These are phyloP conservation scores for Epirrhoe alternata DNA, from an alignment of 2,888 invertebrate species.

Conservation along the genomic window DNA sequence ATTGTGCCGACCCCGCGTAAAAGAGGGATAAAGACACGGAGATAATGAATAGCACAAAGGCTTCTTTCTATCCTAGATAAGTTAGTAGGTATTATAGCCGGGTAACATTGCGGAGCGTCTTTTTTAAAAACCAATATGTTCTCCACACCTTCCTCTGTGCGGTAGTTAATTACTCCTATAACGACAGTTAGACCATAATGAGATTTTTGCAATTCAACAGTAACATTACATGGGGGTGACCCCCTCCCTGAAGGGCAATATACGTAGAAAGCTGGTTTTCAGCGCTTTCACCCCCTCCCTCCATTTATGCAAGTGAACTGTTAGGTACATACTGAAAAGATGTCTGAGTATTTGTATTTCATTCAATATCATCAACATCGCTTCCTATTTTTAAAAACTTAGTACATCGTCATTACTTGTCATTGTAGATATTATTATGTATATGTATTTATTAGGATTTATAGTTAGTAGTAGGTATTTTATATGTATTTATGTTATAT, in stretches of 20 bases:
- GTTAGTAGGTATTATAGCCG: no score
- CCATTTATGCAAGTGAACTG: neutral
- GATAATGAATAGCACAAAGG: no score
- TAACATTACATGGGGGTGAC: slow-evolving; percentile 78
- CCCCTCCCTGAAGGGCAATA: slow-evolving; percentile 52
- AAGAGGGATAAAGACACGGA: no score
- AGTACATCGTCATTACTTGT: no score
- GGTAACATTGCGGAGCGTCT: no score
- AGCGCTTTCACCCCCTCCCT: neutral
- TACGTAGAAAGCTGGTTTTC: slow-evolving; percentile 14
- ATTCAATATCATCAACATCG: neutral
- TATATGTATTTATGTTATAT: no score
- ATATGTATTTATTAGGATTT: no score
- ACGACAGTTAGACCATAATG: slow-evolving; percentile 84
- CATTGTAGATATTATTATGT: no score
- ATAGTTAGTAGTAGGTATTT: no score
- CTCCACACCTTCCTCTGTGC: slow-evolving; percentile 55
- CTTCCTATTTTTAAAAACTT: no score
- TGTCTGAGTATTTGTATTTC: neutral
- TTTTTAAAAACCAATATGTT: slow-evolving; percentile 17
- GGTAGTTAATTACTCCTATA: slow-evolving; percentile 83
- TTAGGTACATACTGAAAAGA: neutral
- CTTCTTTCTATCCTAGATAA: no score
- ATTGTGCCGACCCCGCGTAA: no score
- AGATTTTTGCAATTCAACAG: slow-evolving; percentile 85